phyloP scores from a whole-genome alignment of 2,797 vertebrate genomes.

The Heterohyrax brucei region DNA sequence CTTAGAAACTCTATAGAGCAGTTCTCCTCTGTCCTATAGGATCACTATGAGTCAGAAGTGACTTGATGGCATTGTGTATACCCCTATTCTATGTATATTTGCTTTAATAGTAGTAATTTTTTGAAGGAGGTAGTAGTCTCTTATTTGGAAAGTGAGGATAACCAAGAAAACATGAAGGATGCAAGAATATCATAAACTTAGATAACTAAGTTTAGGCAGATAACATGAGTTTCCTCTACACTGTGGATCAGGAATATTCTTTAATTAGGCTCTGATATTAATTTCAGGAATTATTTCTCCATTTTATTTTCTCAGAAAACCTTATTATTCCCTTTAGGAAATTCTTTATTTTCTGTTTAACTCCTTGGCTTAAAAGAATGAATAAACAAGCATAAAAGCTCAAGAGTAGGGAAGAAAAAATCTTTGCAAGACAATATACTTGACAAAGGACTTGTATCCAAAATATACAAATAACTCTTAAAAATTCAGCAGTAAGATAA shows the following conservation, averaged over 20 bases:
- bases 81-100: not conserved
- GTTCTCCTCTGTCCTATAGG: too few relatives aligned
- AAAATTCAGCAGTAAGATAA: too few relatives aligned
- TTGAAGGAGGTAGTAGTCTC: too few relatives aligned
- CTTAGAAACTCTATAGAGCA: too few relatives aligned
- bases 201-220: not conserved
- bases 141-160: not conserved
- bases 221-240: not conserved
- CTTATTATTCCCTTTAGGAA: not conserved
- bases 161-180: not conserved
- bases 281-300: not conserved
- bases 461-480: too few relatives aligned
- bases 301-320: not conserved
- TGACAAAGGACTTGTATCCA: too few relatives aligned
- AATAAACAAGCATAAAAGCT: too few relatives aligned
- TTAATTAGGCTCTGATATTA: not conserved
- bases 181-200: not conserved
- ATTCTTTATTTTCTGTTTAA: not conserved
- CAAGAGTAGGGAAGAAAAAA: too few relatives aligned
- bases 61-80: not conserved
- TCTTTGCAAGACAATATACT: too few relatives aligned
- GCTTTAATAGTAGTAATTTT: constrained; percentile 12
- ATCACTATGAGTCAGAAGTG: too few relatives aligned
- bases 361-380: not conserved
- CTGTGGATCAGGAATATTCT: not conserved